Evolutionary conservation across 2,113 vertebrate species (phyloP), one percentile per base, ranked within the genome.

Genomic region (Scopus umbretta): DNA sequence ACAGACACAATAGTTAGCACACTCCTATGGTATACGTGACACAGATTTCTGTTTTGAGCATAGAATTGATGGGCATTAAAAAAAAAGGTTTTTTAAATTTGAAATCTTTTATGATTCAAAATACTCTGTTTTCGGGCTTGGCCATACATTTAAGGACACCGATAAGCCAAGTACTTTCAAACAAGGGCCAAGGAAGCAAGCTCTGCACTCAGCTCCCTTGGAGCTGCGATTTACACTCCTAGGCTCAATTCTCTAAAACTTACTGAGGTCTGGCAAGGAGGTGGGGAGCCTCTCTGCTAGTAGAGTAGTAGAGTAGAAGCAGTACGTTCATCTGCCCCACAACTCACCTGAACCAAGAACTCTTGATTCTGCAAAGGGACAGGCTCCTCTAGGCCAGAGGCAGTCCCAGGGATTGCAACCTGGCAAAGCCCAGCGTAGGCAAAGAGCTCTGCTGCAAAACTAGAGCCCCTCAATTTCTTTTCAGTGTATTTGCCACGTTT

Each of bases 1-100:
- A 97, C 93, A 96, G 93, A 97, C 93, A 94, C 94, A 97, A 97
- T 96, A 96, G 91, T 96, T 95, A 94, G 89, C 86, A 93, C 76
- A 94, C 71, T 90, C 50, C 71, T 76, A 23, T 71, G 88, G 90
- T 90, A 97, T 94, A 90, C 1, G 0, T 90, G 80, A 80, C 88
- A 92, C 55, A 81, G 66, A 85, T 67, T 93, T 74, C 93, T 87
- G 62, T 52, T 95, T 56, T 58, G 61, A 91, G 47, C 88, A 73
- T 1, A 79, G 61, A 78, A 88, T 73, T 93, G 36, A 67, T 3
- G 8, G 56, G 42, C 43, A 81, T 43, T 70, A 84, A 45, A 81
- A 84, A 45, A 81, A 91, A 72, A 65, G 7, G 2, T 25, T 86
- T 59, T 86, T 81, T 4, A 22, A 76, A 96, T 94, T n/a, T 38